phyloP scores from a whole-genome alignment of 2,888 invertebrate genomes.

The Uloborus plumipes region DNA sequence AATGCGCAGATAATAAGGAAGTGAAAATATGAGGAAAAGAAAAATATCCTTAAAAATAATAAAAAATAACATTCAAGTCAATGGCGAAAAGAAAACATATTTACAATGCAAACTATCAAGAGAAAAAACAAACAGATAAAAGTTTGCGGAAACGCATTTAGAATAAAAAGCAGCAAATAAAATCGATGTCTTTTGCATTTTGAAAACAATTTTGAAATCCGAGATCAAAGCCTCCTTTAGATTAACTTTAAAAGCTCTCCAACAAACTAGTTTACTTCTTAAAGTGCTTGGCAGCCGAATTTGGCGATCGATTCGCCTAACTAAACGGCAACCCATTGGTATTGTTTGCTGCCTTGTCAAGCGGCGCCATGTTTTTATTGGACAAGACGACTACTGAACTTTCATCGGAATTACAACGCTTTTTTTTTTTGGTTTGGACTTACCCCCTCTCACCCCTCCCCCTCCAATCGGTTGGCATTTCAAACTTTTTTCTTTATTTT shows the following conservation, averaged over 20 bases:
- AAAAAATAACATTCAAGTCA: too few species aligned
- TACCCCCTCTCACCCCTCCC: conserved; percentile 14
- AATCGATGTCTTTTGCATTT: conserved; percentile 1
- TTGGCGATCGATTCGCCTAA: conserved; percentile 24
- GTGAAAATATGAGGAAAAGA: too few species aligned
- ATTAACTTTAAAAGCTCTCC: conserved; percentile 6
- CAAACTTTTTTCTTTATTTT: conserved; percentile 19
- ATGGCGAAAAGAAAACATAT: too few species aligned
- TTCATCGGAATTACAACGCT: conserved; percentile 34
- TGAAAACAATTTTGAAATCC: neutral
- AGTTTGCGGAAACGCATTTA: neutral
- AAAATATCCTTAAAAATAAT: too few species aligned
- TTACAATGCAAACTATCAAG: too few species aligned
- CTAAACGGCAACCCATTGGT: conserved; percentile 18
- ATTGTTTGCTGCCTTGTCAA: conserved; percentile 51
- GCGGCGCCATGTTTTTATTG: conserved; percentile 52
- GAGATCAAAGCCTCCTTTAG: neutral
- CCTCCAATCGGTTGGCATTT: conserved; percentile 15
- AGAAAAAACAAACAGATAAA: too few species aligned
- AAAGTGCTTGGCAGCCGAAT: conserved; percentile 3
- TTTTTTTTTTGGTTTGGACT: conserved; percentile 18
- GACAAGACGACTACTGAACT: conserved; percentile 51
- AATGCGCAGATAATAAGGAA: too few species aligned
- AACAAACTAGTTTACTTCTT: neutral
- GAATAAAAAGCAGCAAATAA: neutral